phyloP scores from a whole-genome alignment of 2,888 invertebrate species.

The Perithous albicinctus region DNA sequence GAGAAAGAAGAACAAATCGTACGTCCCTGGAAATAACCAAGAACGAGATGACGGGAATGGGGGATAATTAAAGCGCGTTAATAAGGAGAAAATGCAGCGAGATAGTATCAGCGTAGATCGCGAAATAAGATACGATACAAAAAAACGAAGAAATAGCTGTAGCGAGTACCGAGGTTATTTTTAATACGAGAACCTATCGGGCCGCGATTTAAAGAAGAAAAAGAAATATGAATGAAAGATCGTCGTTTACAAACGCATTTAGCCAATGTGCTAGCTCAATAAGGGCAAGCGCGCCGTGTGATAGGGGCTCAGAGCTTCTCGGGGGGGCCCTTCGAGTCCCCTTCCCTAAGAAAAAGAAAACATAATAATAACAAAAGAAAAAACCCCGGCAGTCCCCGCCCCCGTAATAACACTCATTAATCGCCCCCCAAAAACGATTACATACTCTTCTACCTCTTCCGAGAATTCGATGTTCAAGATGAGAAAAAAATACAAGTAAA shows the following conservation, averaged over 20 bases:
- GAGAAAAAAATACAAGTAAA: constrained; percentile 4
- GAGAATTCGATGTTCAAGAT: constrained; percentile 20
- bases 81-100: constrained; percentile 54
- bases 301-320: constrained; percentile 59
- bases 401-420: not conserved
- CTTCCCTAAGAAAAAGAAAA: constrained; percentile 8
- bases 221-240: constrained; percentile 2
- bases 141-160: constrained; percentile 48
- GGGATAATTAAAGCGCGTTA: constrained; percentile 27
- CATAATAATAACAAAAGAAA: too few species aligned
- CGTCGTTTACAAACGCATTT: constrained; percentile 51
- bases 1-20: not conserved
- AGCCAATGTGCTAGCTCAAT: constrained; percentile 57
- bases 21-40: not conserved
- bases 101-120: constrained; percentile 44
- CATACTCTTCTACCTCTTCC: constrained; percentile 45
- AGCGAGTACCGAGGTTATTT: constrained; percentile 84
- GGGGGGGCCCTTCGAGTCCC: constrained; percentile 31
- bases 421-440: not conserved
- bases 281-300: constrained; percentile 56
- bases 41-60: not conserved
- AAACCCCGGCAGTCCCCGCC: constrained; percentile 3
- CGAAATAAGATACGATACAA: constrained; percentile 28
- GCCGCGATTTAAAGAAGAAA: constrained; percentile 50
- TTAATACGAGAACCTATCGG: constrained; percentile 85